A percentile compares a stretch with the other conserved stretches of the same genome.
Evolutionary conservation across 1,140 invertebrate species (phyloP).

Genomic region (Zaprionus kolodkinae): DNA sequence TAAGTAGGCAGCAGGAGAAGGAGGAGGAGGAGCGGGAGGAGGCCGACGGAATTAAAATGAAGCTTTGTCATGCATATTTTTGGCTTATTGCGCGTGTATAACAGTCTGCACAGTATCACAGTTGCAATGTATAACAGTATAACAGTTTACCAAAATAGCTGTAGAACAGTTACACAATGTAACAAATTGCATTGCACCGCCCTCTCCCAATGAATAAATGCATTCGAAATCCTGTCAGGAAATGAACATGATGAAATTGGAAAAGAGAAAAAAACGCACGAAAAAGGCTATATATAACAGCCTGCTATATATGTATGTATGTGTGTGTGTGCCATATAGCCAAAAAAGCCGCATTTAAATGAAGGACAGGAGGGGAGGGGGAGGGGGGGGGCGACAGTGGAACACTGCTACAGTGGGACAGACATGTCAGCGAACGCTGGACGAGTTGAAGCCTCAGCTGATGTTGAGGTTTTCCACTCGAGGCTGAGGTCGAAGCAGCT

Average conservation of each 20-base stretch:
- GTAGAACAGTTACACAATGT: conserved; percentile 40
- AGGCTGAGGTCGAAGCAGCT: conserved; percentile 12
- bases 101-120: conserved; percentile 19
- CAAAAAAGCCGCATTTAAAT: conserved; percentile 70
- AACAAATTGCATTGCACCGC: conserved; percentile 62
- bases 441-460: conserved; percentile 29
- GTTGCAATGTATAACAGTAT: neutral
- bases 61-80: conserved; percentile 36
- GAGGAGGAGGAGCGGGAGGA: neutral
- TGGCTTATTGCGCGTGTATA: conserved; percentile 19
- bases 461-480: conserved; percentile 1
- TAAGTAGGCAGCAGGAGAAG: conserved; percentile 24
- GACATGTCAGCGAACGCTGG: conserved; percentile 60
- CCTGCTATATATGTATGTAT: neutral
- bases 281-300: conserved; percentile 52
- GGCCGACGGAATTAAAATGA: conserved; percentile 48
- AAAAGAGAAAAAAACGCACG: conserved; percentile 35
- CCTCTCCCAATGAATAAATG: conserved; percentile 69
- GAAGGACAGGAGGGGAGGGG: conserved; percentile 55
- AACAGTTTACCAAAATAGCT: neutral
- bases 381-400: neutral
- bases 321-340: neutral
- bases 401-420: conserved; percentile 61
- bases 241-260: conserved; percentile 27
- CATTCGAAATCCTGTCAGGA: conserved; percentile 32